phyloP scores from a whole-genome alignment of 2,888 invertebrate genomes.

The Orchesellides sinensis region DNA sequence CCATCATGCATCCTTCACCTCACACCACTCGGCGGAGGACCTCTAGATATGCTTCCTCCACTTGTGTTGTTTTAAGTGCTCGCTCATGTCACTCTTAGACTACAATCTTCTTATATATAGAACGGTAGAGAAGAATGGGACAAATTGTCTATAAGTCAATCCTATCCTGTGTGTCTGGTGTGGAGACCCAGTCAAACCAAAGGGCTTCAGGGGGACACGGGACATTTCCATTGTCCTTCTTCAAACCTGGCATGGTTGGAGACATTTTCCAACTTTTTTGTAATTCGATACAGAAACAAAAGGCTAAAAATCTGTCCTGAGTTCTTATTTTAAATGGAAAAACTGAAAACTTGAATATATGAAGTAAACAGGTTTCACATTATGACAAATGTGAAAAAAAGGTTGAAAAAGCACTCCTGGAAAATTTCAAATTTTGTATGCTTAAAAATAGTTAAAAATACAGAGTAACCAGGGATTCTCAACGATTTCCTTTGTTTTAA shows the following conservation, averaged over 20 bases:
- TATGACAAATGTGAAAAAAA: neutral
- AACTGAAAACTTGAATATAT: no score
- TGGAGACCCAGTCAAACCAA: no score
- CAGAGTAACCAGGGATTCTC: conserved; percentile 8
- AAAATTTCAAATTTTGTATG: conserved; percentile 46
- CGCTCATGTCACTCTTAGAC: neutral
- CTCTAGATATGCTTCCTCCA: conserved; percentile 12
- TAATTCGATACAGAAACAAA: no score
- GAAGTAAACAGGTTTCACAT: neutral
- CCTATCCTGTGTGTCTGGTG: no score
- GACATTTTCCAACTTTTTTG: no score
- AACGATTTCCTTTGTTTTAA: conserved; percentile 58
- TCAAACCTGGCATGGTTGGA: neutral
- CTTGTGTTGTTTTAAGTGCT: conserved; percentile 31
- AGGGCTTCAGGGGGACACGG: no score
- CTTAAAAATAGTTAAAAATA: neutral
- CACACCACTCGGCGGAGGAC: no score
- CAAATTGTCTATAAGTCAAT: conserved; percentile 61
- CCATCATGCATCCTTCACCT: conserved; percentile 3
- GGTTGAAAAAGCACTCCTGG: conserved; percentile 32
- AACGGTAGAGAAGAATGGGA: conserved; percentile 27
- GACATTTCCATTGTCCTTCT: conserved; percentile 17
- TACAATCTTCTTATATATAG: neutral
- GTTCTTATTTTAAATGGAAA: neutral
- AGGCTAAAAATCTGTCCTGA: no score